Base-by-base conservation (phyloP, 53 echinoderm and acorn worm species). In the Temnopleurus reevesii region DNA sequence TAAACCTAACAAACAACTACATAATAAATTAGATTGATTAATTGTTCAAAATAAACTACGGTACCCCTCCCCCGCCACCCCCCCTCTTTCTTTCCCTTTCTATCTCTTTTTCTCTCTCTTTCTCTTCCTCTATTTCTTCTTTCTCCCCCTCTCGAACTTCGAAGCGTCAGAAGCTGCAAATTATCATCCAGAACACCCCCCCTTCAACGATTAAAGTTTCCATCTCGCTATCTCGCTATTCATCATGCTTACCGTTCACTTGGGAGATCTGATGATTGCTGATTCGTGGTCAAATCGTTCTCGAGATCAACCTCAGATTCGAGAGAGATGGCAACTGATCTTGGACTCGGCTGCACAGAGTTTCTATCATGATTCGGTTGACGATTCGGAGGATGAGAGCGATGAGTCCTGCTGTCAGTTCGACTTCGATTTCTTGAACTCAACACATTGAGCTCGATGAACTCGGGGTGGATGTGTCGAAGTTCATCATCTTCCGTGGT, bases 401-500 rank as follows among this genome's bases (percentile, higher is more conserved):
- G 51, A 54, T 64, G 5, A 13, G 65, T 65, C 35, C 36, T 17
- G 35, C 3, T 65, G 0, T 35, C 23, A 21, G 56, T 56, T 4
- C 4, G 46, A 77, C 47, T 27, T 24, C 27, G 7, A 47, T 8
- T 13, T 31, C 10, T 77, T 2, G 45, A 46, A 5, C 84, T 84
- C 10, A 84, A 43, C 7, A 84, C 84, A n/a, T 44, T 18, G 56
- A 59, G 84, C 45, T 84, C 59, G 55, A 84, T 84, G 84, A 44
- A 15, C 84, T 84, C 84, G 60, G 84, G 33, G 21, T 55, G 58
- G 41, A 41, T 21, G 45, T 26, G 41, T n/a, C 56, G 57, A 21
- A 84, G 38, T 36, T 84, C 84, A 29, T 84, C 84, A 36, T 84
- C 84, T 44, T 84, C 84, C 45, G 81, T 81, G 13, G 81, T 81